Evolutionary conservation across 2,113 vertebrate genomes (phyloP).

Genomic region (Orycteropus afer): DNA sequence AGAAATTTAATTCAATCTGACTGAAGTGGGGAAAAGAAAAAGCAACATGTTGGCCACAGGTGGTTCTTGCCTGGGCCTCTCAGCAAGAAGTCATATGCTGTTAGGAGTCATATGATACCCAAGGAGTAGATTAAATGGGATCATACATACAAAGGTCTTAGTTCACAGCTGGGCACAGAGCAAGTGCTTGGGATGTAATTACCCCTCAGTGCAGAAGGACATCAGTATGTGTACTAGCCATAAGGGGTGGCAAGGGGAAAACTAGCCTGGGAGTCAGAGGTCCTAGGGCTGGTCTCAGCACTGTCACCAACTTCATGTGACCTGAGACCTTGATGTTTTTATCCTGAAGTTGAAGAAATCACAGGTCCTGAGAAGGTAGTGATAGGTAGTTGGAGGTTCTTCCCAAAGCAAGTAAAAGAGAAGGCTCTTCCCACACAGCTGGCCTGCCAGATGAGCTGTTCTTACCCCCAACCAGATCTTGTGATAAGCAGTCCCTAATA

Average conservation of each 20-base stretch:
- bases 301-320: not conserved
- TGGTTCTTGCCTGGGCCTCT: not conserved
- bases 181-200: not conserved
- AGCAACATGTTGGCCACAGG: not conserved
- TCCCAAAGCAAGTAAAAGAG: not conserved
- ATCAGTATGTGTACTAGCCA: not conserved
- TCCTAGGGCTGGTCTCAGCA: not conserved
- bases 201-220: not conserved
- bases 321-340: not conserved
- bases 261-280: not conserved
- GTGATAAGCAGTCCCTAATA: too few relatives aligned
- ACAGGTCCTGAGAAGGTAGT: not conserved
- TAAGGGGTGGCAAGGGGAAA: not conserved
- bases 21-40: fast-evolving
- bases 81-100: not conserved
- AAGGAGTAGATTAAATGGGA: not conserved
- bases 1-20: not conserved
- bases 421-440: not conserved
- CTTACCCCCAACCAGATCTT: not conserved
- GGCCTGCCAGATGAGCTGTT: not conserved
- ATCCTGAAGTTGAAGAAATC: not conserved
- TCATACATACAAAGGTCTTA: not conserved
- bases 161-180: not conserved
- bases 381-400: not conserved
- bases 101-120: not conserved